Base-by-base conservation (phyloP, 2,113 vertebrate genomes). In the Callipepla californica region DNA sequence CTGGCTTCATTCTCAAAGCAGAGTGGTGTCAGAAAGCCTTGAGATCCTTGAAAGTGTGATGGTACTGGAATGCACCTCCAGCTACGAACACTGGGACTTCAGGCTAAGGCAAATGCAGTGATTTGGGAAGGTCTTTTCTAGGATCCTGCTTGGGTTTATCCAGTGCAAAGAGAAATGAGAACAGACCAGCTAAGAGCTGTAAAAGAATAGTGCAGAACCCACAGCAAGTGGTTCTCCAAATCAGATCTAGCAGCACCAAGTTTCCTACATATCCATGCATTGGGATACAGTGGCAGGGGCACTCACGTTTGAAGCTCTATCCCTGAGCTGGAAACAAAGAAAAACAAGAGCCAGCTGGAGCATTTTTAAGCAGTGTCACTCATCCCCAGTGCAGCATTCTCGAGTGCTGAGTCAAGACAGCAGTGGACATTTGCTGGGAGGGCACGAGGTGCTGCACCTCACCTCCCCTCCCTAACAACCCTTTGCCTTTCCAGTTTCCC, bases 401-500 rank as follows among this genome's bases (percentile, higher is more conserved):
- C 26, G 26, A 32, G 25, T 30, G 28, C 1, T 0, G 38, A 69
- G 38, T 8, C 40, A n/a, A 70, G 25, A n/a, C 0, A 4, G 14
- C 26, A 75, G 7, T 0, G 0, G 42, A 26, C 23, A 4, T 59
- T 62, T 77, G 48, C 47, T 6, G 3, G 30, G 32, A 18, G 53
- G 50, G 38, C 67, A 48, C 6, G 65, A 59, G 25, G 12, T 44
- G 28, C 40, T 67, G 65, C 17, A 75, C 7, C 22, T 40, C 8
- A 4, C 4, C 2, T 11, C 38, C 13, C 2, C 5, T 68, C 45
- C 76, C 59, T 85, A 73, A 95, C 28, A 81, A 36, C 32, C 40
- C 78, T 20, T 34, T 87, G 26, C 79, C 75, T 78, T 93, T 89
- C 44, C 91, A 97, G 97, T 96, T 97, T 79, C 97, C 97, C n/a